phyloP scores from a whole-genome alignment of 37 sponge, comb jelly and placozoan species.

The Amphimedon queenslandica region DNA sequence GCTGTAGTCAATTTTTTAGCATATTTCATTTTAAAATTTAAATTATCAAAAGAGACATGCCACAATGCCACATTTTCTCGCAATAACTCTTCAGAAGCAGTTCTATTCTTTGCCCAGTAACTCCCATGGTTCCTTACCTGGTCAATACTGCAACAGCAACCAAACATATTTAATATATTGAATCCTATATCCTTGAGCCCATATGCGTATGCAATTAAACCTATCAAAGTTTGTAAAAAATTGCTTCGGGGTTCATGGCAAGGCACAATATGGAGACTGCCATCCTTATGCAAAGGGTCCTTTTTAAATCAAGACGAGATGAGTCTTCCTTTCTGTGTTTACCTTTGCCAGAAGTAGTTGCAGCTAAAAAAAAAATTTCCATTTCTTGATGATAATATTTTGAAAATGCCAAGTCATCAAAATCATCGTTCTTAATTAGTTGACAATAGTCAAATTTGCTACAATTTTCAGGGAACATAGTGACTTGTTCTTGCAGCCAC shows the following conservation, averaged over 20 bases:
- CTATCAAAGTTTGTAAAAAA: slow-evolving; percentile 9
- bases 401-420: neutral
- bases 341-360: neutral
- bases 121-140: slow-evolving; percentile 5
- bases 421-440: neutral
- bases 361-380: neutral
- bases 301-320: neutral
- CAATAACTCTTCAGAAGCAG: neutral
- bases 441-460: neutral
- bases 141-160: slow-evolving; percentile 6
- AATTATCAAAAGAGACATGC: slow-evolving; percentile 4
- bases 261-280: neutral
- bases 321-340: neutral
- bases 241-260: neutral
- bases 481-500: neutral
- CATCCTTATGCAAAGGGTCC: neutral
- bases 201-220: slow-evolving; percentile 6
- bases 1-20: neutral
- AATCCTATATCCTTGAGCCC: slow-evolving; percentile 5
- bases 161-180: slow-evolving; percentile 1
- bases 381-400: neutral
- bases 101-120: neutral
- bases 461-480: neutral
- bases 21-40: slow-evolving; percentile 14
- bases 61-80: neutral